Evolutionary conservation across 2,797 vertebrate species (phyloP).

Genomic region (Arrhamphus sclerolepis): DNA sequence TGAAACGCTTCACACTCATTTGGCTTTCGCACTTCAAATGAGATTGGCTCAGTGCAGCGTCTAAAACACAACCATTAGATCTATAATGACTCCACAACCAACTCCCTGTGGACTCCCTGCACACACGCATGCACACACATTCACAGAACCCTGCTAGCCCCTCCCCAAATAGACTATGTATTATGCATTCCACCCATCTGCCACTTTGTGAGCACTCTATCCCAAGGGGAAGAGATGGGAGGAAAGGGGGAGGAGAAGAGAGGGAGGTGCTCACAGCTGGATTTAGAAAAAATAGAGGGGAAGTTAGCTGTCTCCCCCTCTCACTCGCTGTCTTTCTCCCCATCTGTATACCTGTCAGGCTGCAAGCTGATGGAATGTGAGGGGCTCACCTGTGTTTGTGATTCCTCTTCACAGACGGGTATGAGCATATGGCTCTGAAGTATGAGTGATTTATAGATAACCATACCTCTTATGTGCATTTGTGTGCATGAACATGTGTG

Average conservation of each 20-base stretch:
- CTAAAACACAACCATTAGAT: slow-evolving; percentile 87
- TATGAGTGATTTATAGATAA: slow-evolving; percentile 71
- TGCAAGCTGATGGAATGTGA: slow-evolving; percentile 66
- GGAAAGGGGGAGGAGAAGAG: slow-evolving; percentile 58
- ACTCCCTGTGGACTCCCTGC: slow-evolving; percentile 60
- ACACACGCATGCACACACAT: slow-evolving; percentile 38
- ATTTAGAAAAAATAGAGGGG: slow-evolving; percentile 45
- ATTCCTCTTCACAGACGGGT: slow-evolving; percentile 69
- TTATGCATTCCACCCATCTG: slow-evolving; percentile 96
- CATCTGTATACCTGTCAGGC: slow-evolving; percentile 67
- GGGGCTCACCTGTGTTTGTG: slow-evolving; percentile 70
- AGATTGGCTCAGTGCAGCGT: slow-evolving; percentile 78
- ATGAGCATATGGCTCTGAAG: slow-evolving; percentile 66
- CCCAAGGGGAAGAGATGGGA: slow-evolving; percentile 74
- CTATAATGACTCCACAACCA: slow-evolving; percentile 88
- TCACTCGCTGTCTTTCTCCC: slow-evolving; percentile 9
- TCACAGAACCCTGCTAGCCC: slow-evolving; percentile 37
- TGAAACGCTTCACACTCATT: slow-evolving; percentile 80
- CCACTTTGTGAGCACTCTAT: slow-evolving; percentile 79
- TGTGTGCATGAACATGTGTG: slow-evolving; percentile 15
- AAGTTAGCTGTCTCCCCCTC: slow-evolving; percentile 19
- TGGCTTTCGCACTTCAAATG: slow-evolving; percentile 81
- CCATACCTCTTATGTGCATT: slow-evolving; percentile 22
- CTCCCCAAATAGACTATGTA: slow-evolving; percentile 81
- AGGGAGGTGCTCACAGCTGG: slow-evolving; percentile 74